A percentile compares a stretch with the other conserved stretches of the same genome.
These are phyloP conservation scores for Meda fulgida DNA, from an alignment of 2,797 vertebrate genomes.

Conservation along the genomic window DNA sequence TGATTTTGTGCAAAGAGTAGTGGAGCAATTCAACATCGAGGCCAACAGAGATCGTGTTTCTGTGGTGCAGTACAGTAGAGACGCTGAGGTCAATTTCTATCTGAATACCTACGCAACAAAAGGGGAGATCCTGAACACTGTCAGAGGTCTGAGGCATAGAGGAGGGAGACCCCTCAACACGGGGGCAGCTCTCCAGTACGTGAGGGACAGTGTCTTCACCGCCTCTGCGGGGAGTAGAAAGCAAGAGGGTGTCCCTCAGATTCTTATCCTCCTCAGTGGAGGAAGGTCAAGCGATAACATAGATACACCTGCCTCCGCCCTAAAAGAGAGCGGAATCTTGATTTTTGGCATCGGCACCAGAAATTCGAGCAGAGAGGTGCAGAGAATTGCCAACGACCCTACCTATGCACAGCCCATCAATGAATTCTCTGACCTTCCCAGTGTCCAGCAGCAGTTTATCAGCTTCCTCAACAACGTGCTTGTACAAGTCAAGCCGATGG, in stretches of 20 bases:
- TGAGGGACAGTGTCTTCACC: conserved; percentile 57
- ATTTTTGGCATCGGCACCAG: conserved; percentile 55
- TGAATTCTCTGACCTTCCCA: conserved; percentile 79
- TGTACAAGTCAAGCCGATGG: conserved; percentile 10
- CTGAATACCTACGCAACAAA: conserved; percentile 51
- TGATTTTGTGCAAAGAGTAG: no score
- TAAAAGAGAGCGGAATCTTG: conserved; percentile 55
- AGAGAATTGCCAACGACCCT: conserved; percentile 62
- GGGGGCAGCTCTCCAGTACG: conserved; percentile 53
- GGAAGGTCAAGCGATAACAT: conserved; percentile 55
- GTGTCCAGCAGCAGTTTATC: conserved; percentile 76
- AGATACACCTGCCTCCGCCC: conserved; percentile 29
- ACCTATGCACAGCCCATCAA: conserved; percentile 38
- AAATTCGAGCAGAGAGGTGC: conserved; percentile 69
- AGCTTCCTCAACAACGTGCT: conserved; percentile 51
- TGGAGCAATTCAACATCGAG: no score
- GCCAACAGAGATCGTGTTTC: conserved; percentile 74
- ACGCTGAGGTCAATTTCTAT: conserved; percentile 38
- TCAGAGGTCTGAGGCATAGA: conserved; percentile 62
- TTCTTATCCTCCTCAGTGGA: conserved; percentile 58
- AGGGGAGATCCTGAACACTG: conserved; percentile 46
- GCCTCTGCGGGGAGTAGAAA: conserved; percentile 59
- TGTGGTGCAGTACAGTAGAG: conserved; percentile 80
- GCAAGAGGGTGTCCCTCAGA: conserved; percentile 57
- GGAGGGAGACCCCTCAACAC: conserved; percentile 65